Conservation (phyloP, 2,888 invertebrate genomes). For the Cryptocephalus moraei region DNA sequence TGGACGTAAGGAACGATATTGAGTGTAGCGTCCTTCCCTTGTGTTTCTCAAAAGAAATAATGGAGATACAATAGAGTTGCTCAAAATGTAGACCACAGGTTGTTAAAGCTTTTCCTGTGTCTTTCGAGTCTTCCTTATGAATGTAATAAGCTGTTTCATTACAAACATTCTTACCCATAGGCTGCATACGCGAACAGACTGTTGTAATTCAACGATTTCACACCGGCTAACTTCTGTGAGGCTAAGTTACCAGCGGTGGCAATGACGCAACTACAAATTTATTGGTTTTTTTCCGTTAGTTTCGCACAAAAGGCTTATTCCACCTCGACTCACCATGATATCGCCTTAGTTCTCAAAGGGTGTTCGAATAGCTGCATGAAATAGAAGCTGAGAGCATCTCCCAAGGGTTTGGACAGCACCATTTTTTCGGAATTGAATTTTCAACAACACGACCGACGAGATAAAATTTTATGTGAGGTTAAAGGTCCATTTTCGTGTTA, state of each 20-base stretch:
- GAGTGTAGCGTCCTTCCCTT: no score
- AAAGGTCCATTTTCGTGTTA: no score
- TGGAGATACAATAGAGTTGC: no score
- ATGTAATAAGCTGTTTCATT: background rate
- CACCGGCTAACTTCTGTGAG: constrained; percentile 62
- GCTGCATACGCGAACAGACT: constrained; percentile 63
- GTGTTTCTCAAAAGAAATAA: no score
- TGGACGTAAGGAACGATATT: background rate
- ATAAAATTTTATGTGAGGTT: no score
- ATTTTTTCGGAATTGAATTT: constrained; percentile 30
- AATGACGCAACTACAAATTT: constrained; percentile 53
- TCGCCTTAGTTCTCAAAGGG: constrained; percentile 68
- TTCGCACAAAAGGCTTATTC: background rate
- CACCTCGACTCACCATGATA: constrained; percentile 55
- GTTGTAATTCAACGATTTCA: constrained; percentile 50
- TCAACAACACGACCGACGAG: no score
- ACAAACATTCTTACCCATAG: constrained; percentile 52
- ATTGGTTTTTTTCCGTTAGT: background rate
- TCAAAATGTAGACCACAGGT: no score
- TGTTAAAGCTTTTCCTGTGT: no score
- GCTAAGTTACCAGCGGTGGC: constrained; percentile 63
- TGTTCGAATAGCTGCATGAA: constrained; percentile 64
- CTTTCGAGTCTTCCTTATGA: background rate
- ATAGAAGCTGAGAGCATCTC: constrained; percentile 58
- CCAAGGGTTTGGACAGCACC: constrained; percentile 63